Evolutionary conservation across 2,113 vertebrate species (phyloP).

Genomic region (Todiramphus chloris): DNA sequence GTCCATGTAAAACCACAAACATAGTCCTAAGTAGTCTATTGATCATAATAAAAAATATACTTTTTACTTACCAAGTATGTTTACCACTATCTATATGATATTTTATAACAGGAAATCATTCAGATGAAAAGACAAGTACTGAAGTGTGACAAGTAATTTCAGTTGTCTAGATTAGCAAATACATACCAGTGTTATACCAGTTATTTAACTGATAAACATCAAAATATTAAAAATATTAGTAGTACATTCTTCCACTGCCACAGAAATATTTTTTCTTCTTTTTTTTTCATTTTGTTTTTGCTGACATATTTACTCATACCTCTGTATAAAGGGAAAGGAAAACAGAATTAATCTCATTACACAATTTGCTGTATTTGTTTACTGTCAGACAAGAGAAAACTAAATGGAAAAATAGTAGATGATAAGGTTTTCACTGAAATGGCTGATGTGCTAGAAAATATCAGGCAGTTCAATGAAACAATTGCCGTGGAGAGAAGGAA

Average conservation of each 20-base stretch:
- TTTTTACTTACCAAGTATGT: not conserved
- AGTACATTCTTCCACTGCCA: not conserved
- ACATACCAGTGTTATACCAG: not conserved
- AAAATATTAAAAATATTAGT: not conserved
- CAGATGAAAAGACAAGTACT: not conserved
- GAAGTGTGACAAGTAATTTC: not conserved
- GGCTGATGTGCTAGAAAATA: not conserved
- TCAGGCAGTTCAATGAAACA: not conserved
- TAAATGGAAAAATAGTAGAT: not conserved
- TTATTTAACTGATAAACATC: not conserved
- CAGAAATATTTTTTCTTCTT: not conserved
- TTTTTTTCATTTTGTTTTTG: not conserved
- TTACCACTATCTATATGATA: not conserved
- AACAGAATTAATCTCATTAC: not conserved
- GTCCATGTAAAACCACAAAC: not conserved
- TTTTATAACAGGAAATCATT: not conserved
- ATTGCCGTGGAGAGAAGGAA: not conserved
- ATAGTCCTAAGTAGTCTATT: not conserved
- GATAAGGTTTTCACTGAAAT: constrained; percentile 6
- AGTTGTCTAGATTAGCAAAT: not conserved
- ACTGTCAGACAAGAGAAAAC: not conserved
- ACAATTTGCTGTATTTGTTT: not conserved
- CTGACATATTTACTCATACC: not conserved
- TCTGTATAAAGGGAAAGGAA: not conserved
- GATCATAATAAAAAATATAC: not conserved